Percentiles rank a stretch among this genome's conserved stretches.
phyloP scores from a whole-genome alignment of 2,113 vertebrate species.

The Sceloporus undulatus region DNA sequence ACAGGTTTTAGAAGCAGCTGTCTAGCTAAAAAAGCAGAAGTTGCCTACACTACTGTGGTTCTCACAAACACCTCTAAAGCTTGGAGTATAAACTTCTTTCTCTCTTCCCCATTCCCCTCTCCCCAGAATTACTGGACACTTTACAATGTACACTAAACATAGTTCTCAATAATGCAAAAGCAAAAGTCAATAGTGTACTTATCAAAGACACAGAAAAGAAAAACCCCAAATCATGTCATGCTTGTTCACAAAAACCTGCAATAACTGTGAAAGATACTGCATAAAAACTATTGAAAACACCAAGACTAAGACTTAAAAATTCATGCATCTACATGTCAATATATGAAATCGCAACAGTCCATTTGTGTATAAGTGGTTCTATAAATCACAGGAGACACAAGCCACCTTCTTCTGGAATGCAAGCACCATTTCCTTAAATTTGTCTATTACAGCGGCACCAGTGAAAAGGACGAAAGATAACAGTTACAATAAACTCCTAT shows the following conservation, averaged over 20 bases:
- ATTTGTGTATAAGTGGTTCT: not conserved
- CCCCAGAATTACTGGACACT: not conserved
- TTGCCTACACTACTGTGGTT: not conserved
- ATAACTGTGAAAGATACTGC: not conserved
- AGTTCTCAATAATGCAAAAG: not conserved
- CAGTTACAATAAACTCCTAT: constrained; percentile 18
- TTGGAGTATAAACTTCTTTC: not conserved
- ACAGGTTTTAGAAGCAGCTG: not conserved
- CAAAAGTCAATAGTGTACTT: not conserved
- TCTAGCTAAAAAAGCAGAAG: not conserved
- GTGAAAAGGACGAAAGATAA: constrained; percentile 19
- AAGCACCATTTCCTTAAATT: not conserved
- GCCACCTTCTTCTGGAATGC: not conserved
- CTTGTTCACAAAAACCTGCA: not conserved
- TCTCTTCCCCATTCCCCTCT: not conserved
- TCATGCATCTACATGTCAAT: not conserved
- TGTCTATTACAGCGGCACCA: not conserved
- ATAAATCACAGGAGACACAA: not conserved
- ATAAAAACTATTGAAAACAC: not conserved
- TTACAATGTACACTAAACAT: not conserved
- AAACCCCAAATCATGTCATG: not conserved
- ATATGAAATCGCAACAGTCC: not conserved
- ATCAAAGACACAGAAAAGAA: not conserved
- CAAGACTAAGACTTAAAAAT: not conserved
- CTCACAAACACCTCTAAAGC: not conserved